Evolutionary conservation across 2,888 invertebrate species (phyloP).

Genomic region (Agrilus biguttatus): DNA sequence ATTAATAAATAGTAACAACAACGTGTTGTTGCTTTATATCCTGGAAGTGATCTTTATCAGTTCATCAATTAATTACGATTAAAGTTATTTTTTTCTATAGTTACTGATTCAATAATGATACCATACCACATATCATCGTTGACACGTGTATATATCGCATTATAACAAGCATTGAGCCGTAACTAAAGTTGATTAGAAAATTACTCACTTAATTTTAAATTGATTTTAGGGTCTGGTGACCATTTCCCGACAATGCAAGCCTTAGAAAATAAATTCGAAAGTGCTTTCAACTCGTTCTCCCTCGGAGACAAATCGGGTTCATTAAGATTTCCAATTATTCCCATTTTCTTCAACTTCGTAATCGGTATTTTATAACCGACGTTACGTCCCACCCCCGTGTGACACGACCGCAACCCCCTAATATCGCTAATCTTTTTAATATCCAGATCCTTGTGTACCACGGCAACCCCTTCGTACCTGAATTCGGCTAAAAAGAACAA

Average conservation of each 20-base stretch:
- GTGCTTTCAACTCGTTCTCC: conserved; percentile 69
- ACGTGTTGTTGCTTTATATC: no score
- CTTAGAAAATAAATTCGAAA: conserved; percentile 63
- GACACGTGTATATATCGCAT: no score
- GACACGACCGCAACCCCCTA: conserved; percentile 67
- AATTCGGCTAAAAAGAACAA: conserved; percentile 46
- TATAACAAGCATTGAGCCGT: no score
- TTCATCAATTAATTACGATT: no score
- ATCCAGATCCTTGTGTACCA: conserved; percentile 60
- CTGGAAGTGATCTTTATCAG: no score
- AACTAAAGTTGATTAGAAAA: not conserved
- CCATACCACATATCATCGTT: no score
- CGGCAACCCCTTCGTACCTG: conserved; percentile 69
- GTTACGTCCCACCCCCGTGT: conserved; percentile 75
- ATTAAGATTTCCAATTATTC: conserved; percentile 50
- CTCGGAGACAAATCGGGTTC: conserved; percentile 54
- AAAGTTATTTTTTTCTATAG: no score
- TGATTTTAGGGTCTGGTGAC: conserved; percentile 60
- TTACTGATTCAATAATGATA: no score
- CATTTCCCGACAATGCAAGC: conserved; percentile 79
- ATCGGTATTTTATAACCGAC: conserved; percentile 78
- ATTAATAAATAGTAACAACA: no score
- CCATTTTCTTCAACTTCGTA: conserved; percentile 59
- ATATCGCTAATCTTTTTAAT: conserved; percentile 53
- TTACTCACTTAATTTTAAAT: conserved; percentile 54